Evolutionary conservation across 1,140 invertebrate genomes (phyloP).

Genomic region (Drosophila tani): DNA sequence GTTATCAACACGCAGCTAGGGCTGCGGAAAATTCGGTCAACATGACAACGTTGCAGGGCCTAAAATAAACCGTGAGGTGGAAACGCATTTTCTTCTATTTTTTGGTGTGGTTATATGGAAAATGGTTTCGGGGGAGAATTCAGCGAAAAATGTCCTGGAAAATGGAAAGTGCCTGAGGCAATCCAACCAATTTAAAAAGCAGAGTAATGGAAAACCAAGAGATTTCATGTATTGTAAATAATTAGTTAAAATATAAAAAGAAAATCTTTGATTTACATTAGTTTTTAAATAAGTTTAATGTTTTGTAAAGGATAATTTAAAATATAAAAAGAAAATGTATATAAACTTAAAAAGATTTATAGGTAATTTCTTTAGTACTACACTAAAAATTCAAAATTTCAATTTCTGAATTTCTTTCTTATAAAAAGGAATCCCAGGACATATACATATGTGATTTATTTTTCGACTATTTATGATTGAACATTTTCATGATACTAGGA

Average conservation of each 20-base stretch:
- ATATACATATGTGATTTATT: neutral
- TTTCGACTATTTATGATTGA: neutral
- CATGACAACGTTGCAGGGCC: slow-evolving; percentile 38
- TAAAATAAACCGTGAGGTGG: slow-evolving; percentile 11
- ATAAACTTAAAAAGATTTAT: no score
- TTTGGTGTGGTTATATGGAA: neutral
- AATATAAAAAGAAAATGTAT: no score
- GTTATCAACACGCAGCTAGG: slow-evolving; percentile 58
- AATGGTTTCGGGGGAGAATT: neutral
- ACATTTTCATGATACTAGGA: neutral
- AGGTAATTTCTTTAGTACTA: no score
- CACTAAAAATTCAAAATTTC: no score
- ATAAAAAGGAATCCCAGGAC: neutral
- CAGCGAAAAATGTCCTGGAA: neutral
- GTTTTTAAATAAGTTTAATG: no score
- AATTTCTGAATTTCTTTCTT: no score
- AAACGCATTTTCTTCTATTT: neutral
- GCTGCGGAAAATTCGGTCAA: slow-evolving; percentile 66
- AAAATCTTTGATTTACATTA: neutral
- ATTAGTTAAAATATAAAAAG: neutral
- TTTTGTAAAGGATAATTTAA: no score
- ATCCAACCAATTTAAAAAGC: neutral
- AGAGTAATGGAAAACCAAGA: fast-evolving
- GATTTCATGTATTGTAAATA: no score
- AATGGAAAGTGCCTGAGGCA: neutral